Evolutionary conservation across 2,113 vertebrate genomes (phyloP).

Genomic region (Pelecanoides urinatrix): DNA sequence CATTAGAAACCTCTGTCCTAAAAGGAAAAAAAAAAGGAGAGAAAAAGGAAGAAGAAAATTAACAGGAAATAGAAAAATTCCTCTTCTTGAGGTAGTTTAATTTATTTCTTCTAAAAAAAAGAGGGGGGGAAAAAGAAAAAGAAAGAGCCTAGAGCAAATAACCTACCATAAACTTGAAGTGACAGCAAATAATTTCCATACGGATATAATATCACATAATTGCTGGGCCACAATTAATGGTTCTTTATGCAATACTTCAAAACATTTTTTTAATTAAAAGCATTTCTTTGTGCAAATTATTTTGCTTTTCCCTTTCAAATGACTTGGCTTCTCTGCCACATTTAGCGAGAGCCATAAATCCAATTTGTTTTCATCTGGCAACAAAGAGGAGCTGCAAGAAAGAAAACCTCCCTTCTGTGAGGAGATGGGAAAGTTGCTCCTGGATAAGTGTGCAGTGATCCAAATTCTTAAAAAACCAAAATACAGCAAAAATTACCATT

Average conservation of each 20-base stretch:
- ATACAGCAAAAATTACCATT: neutral
- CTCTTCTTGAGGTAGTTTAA: conserved; percentile 2
- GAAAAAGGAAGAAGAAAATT: conserved; percentile 7
- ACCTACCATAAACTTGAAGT: neutral
- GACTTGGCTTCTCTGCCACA: neutral
- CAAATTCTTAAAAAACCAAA: neutral
- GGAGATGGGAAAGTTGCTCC: neutral
- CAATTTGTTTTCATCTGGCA: neutral
- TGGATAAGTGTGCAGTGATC: neutral
- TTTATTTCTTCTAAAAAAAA: neutral
- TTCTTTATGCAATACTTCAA: conserved; percentile 27
- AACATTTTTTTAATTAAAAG: conserved; percentile 18
- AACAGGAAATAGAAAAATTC: conserved; percentile 52
- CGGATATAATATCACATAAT: neutral
- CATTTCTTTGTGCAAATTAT: neutral
- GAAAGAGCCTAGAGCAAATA: neutral
- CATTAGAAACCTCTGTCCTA: neutral
- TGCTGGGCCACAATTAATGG: neutral
- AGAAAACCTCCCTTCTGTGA: neutral
- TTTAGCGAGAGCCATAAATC: neutral
- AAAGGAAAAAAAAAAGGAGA: neutral
- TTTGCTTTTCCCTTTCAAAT: conserved; percentile 5
- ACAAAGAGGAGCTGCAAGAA: neutral
- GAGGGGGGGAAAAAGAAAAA: accelerated
- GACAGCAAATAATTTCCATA: conserved; percentile 3